Evolutionary conservation across 2,113 vertebrate species (phyloP), one percentile per base, ranked within the genome.

Genomic region (Onychostoma macrolepis): DNA sequence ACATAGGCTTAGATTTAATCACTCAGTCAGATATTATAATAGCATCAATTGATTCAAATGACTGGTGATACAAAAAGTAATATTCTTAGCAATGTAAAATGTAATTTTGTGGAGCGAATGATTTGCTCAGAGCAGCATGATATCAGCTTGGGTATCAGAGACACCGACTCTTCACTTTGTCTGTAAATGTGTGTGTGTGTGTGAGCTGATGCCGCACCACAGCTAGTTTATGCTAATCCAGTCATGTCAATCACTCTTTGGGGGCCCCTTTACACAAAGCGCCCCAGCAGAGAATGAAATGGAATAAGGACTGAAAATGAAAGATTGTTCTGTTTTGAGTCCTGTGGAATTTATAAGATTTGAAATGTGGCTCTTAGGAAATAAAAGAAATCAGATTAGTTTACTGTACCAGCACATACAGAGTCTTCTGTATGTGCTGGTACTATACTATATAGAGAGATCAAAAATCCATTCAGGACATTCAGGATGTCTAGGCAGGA

Each of bases 141-240:
- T 36, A 30, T 58, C 17, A 58, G 26, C 45, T 53, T 50, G 28
- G 65, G 45, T 53, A 53, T 83, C 41, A 69, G 11, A 50, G 43
- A 26, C 2, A 4, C 12, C 12, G 7, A 56, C 67, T 26, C 30
- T 50, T 67, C 28, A 21, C 30, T 43, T 9, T 43, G 43, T 43
- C 9, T 33, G 8, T 19, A 38, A 9, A 10, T 33, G 8, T 21
- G 21, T 19, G 50, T 6, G 43, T 80, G 17, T 53, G 21, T 50
- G 24, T 21, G 15, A 76, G 10, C 28, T 67, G 38, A 26, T n/a
- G 33, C 24, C 13, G 1, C 28, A 2, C 2, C 33, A 69, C 28
- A 69, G 63, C 30, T 53, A 50, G 28, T n/a, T 78, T 71, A 71
- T 69, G 33, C 21, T 45, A 86, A 80, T 86, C 36, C 65, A 72